Percentiles rank a stretch among this genome's conserved stretches.
Evolutionary conservation across 37 sponge, comb jelly and placozoan species (phyloP).

Genomic region (Petrosia ficiformis): DNA sequence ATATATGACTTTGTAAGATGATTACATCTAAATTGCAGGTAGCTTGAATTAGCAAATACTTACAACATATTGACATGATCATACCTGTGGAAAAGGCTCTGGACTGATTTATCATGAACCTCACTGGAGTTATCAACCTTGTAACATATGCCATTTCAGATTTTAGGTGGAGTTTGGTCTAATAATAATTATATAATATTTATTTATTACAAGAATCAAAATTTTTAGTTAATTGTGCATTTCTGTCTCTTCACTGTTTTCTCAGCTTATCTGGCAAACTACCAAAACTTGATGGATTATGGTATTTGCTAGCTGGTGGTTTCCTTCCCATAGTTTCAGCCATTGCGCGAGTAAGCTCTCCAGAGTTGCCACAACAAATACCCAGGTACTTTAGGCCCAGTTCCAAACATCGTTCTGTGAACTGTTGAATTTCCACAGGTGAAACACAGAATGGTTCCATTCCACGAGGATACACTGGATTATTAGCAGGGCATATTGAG

Average conservation of each 20-base stretch:
- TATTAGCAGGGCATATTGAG: constrained; percentile 18
- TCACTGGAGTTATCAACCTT: too few relatives aligned
- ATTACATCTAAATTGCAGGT: too few relatives aligned
- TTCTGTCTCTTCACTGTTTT: not conserved
- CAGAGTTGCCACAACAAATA: constrained; percentile 68
- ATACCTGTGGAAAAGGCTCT: too few relatives aligned
- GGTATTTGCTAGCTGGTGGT: constrained; percentile 36
- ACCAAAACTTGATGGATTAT: not conserved
- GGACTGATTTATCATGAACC: too few relatives aligned
- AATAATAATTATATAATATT: too few relatives aligned
- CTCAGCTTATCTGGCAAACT: not conserved
- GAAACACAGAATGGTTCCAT: constrained; percentile 44
- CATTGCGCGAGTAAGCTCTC: constrained; percentile 47
- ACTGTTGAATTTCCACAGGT: constrained; percentile 22
- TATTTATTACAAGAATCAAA: too few relatives aligned
- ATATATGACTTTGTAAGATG: too few relatives aligned
- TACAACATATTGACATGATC: too few relatives aligned
- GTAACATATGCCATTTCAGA: too few relatives aligned
- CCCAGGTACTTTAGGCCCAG: constrained; percentile 63
- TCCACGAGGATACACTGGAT: constrained; percentile 42
- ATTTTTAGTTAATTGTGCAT: not conserved
- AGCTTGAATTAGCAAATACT: too few relatives aligned
- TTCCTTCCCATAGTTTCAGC: constrained; percentile 46
- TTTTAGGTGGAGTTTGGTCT: too few relatives aligned
- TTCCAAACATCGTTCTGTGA: constrained; percentile 41